Base-by-base conservation (phyloP, 2,797 vertebrate genomes). In the Sebastes oblongus region DNA sequence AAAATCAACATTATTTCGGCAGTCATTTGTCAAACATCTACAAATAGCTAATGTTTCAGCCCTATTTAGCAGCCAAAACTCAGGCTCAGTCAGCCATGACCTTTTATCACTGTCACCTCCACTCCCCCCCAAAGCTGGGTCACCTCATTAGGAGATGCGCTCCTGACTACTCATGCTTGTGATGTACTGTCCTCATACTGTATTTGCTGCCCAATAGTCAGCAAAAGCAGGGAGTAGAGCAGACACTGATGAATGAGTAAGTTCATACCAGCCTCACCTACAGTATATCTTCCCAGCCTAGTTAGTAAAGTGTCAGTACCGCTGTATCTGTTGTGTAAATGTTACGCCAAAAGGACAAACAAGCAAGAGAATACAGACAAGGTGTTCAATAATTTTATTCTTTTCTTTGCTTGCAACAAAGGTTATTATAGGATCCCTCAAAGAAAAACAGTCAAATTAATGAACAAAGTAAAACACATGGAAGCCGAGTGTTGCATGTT, bases 361-460 rank as follows among this genome's bases (percentile, higher is more conserved):
- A 36, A 78, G 39, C 2, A 25, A 78, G 27, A 67, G 2, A 79
- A 71, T 20, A 32, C 20, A 66, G 39, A 62, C n/a, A 79, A 72
- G 46, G 78, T 88, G 86, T 90, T 84, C 75, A 86, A 90, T 82
- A 78, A 66, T 86, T 90, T 88, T 89, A 88, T 90, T 92, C 61
- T 88, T 93, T 88, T 71, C 88, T 91, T 90, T 90, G 59, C 90
- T 89, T 89, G 84, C 89, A 93, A 92, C 90, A 92, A 93, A 93
- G 77, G 39, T 82, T 81, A 79, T 85, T 82, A 91, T 75, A 85
- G 39, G 68, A 83, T 60, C 88, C 67, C 56, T 89, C 80, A 82
- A 92, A 89, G 78, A 89, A 92, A 85, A 89, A 75, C 32, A 54
- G 55, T 80, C 52, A 88, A 88, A 86, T 87, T 16, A 82, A 84